These are phyloP conservation scores for Chrysopilus asiliformis DNA, from an alignment of 2,888 invertebrate species.

Conservation along the genomic window DNA sequence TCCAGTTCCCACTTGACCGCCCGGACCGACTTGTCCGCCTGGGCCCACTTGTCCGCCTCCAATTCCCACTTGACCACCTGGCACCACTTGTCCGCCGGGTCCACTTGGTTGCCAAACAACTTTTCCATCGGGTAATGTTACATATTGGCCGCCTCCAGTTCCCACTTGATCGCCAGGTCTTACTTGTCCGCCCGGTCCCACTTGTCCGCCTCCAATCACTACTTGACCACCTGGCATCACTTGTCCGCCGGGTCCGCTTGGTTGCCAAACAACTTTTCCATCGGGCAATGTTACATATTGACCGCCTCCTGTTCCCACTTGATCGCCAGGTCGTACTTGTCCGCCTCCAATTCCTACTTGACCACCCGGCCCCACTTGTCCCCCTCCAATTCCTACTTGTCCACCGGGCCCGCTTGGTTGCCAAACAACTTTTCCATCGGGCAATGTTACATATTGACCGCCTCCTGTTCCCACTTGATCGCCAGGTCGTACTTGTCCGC, in stretches of 20 bases:
- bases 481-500: too few species aligned
- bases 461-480: too few species aligned
- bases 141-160: too few species aligned
- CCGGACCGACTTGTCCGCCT: conserved; percentile 6
- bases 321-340: neutral
- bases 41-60: conserved; percentile 9
- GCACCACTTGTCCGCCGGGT: too few species aligned
- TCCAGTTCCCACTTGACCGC: conserved; percentile 8
- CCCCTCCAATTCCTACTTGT: neutral
- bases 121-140: too few species aligned
- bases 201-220: conserved; percentile 1
- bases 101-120: too few species aligned
- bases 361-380: neutral
- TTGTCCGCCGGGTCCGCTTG: neutral
- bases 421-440: too few species aligned
- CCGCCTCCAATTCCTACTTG: neutral
- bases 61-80: conserved; percentile 5
- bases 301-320: neutral
- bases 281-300: too few species aligned
- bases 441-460: too few species aligned
- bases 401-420: too few species aligned
- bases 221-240: neutral
- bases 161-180: conserved; percentile 3
- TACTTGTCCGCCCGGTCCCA: conserved; percentile 1
- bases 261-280: too few species aligned